Evolutionary conservation across 2,113 vertebrate genomes (phyloP).

Genomic region (Bufo bufo): DNA sequence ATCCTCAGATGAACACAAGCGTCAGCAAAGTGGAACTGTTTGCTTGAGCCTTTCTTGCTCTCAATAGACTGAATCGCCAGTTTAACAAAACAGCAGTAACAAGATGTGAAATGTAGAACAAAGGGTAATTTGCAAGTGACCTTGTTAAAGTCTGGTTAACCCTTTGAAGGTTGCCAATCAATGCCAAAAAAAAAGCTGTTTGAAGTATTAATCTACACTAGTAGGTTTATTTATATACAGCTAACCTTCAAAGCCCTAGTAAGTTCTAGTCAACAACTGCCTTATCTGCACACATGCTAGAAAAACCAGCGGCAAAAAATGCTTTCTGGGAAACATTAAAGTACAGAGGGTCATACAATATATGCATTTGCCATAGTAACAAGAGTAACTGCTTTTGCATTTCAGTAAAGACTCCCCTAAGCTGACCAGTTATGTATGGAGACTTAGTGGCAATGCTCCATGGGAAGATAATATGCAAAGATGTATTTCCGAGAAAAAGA

Average conservation of each 20-base stretch:
- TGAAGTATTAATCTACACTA: slow-evolving; percentile 32
- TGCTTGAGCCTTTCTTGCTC: slow-evolving; percentile 27
- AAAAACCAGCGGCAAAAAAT: background rate
- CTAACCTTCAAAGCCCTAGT: slow-evolving; percentile 33
- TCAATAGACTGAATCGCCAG: slow-evolving; percentile 52
- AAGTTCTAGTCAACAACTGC: background rate
- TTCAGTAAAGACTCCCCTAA: too few species aligned
- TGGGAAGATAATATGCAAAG: too few species aligned
- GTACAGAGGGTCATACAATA: background rate
- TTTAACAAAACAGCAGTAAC: slow-evolving; percentile 59
- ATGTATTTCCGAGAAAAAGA: too few species aligned
- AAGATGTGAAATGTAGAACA: slow-evolving; percentile 57
- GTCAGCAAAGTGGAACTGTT: slow-evolving; percentile 55
- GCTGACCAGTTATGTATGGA: too few species aligned
- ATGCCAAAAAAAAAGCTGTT: slow-evolving; percentile 29
- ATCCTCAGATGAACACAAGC: slow-evolving; percentile 58
- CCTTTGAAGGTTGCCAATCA: slow-evolving; percentile 36
- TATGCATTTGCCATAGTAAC: background rate
- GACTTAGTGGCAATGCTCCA: too few species aligned
- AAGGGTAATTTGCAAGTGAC: slow-evolving; percentile 53
- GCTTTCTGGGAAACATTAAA: background rate
- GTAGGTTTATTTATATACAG: slow-evolving; percentile 14
- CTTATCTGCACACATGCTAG: background rate
- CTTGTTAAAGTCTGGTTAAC: slow-evolving; percentile 52
- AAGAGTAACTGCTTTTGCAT: background rate